Percentiles rank a stretch among this genome's conserved stretches.
These are phyloP conservation scores for Megathymus violae DNA, from an alignment of 1,140 invertebrate species.

Conservation along the genomic window DNA sequence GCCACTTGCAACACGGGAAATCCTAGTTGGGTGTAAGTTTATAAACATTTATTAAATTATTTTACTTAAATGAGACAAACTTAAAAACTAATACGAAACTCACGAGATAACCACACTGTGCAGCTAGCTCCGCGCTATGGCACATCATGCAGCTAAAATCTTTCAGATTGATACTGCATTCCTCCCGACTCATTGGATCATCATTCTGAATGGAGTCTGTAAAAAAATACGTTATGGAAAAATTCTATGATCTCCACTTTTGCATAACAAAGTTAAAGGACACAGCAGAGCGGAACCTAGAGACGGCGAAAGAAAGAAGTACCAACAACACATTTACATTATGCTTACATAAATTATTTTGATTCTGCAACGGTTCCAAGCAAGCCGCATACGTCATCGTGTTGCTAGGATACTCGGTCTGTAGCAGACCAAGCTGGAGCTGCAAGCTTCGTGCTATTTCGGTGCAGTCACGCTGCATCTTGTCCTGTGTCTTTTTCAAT, in stretches of 20 bases:
- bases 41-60: too few relatives aligned
- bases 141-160: slow-evolving; percentile 54
- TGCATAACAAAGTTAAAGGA: too few relatives aligned
- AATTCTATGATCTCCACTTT: too few relatives aligned
- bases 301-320: too few relatives aligned
- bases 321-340: too few relatives aligned
- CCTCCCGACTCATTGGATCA: slow-evolving; percentile 47
- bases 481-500: slow-evolving; percentile 13
- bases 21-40: too few relatives aligned
- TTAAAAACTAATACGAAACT: slow-evolving; percentile 15
- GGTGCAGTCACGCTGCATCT: slow-evolving; percentile 34
- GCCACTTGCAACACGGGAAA: too few relatives aligned
- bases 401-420: slow-evolving; percentile 33
- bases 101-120: slow-evolving; percentile 65
- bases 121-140: slow-evolving; percentile 54
- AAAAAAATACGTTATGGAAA: too few relatives aligned
- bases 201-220: slow-evolving; percentile 47
- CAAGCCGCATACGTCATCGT: slow-evolving; percentile 47
- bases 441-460: slow-evolving; percentile 47
- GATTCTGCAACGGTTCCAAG: slow-evolving; percentile 48
- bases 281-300: too few relatives aligned
- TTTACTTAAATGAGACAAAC: too few relatives aligned
- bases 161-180: slow-evolving; percentile 50
- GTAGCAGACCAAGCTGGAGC: slow-evolving; percentile 46
- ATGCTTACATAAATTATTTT: slow-evolving; percentile 52